These are phyloP conservation scores for Mnemiopsis leidyi DNA, from an alignment of 37 sponge, comb jelly and placozoan genomes.

Conservation along the genomic window DNA sequence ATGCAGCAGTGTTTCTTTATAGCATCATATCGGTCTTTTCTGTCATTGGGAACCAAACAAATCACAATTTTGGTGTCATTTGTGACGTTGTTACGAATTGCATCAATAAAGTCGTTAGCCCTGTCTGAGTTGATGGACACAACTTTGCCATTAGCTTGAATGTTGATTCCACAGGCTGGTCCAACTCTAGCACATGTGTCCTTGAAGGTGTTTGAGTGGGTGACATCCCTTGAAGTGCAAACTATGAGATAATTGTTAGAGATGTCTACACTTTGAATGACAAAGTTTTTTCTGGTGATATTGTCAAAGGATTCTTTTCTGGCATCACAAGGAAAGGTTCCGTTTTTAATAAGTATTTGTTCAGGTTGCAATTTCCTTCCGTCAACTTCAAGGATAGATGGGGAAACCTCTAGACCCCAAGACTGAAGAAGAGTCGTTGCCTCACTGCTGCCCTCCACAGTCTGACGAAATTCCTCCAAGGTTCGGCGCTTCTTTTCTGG, in stretches of 20 bases:
- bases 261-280: conserved; percentile 6
- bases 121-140: conserved; percentile 5
- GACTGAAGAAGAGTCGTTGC: not conserved
- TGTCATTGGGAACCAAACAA: conserved; percentile 58
- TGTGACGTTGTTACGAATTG: not conserved
- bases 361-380: not conserved
- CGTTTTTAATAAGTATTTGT: not conserved
- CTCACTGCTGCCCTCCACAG: not conserved
- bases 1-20: conserved; percentile 69
- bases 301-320: not conserved
- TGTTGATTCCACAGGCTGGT: not conserved
- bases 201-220: not conserved
- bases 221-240: not conserved
- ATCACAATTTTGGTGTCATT: not conserved
- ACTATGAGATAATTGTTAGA: not conserved
- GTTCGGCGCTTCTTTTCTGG: not conserved
- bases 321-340: not conserved
- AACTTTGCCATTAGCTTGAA: not conserved
- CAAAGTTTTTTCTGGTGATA: not conserved
- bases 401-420: not conserved
- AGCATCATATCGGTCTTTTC: conserved; percentile 68
- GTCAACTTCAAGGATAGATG: not conserved
- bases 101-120: conserved; percentile 44
- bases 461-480: not conserved
- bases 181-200: not conserved